Evolutionary conservation across 1,140 invertebrate genomes (phyloP).

Genomic region (Brachystomella parvula): DNA sequence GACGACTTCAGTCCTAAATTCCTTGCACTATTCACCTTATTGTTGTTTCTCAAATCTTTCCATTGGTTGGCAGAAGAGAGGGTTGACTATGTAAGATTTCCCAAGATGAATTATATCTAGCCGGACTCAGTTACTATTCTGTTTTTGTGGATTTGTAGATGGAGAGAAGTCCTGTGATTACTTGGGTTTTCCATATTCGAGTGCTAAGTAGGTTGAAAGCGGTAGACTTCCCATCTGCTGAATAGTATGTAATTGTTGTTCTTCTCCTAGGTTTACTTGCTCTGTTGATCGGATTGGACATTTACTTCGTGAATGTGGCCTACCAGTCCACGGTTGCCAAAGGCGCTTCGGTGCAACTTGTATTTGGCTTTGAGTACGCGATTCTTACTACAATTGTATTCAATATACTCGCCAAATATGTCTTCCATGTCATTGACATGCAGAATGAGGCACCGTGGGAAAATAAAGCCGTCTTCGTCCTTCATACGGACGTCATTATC

Average conservation of each 20-base stretch:
- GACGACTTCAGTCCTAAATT: slow-evolving; percentile 99
- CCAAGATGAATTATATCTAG: not conserved
- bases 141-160: slow-evolving; percentile 60
- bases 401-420: slow-evolving; percentile 92
- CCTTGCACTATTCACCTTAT: slow-evolving; percentile 91
- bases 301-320: slow-evolving; percentile 85
- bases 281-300: slow-evolving; percentile 72
- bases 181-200: slow-evolving; percentile 87
- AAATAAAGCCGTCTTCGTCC: slow-evolving; percentile 93
- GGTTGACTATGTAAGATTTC: slow-evolving; percentile 89
- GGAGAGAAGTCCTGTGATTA: slow-evolving; percentile 96
- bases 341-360: slow-evolving; percentile 94
- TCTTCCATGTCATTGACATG: slow-evolving; percentile 86
- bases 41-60: slow-evolving; percentile 97
- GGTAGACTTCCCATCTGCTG: not conserved
- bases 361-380: slow-evolving; percentile 99
- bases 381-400: slow-evolving; percentile 88
- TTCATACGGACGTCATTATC: slow-evolving; percentile 94
- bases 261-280: slow-evolving; percentile 57
- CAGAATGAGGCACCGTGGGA: slow-evolving; percentile 97
- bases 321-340: slow-evolving; percentile 88
- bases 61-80: slow-evolving; percentile 99
- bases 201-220: slow-evolving; percentile 60
- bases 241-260: not conserved
- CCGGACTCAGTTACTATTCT: not conserved